Conservation (phyloP, 2,888 invertebrate species). For the Vannuccia rotundouncinata region DNA sequence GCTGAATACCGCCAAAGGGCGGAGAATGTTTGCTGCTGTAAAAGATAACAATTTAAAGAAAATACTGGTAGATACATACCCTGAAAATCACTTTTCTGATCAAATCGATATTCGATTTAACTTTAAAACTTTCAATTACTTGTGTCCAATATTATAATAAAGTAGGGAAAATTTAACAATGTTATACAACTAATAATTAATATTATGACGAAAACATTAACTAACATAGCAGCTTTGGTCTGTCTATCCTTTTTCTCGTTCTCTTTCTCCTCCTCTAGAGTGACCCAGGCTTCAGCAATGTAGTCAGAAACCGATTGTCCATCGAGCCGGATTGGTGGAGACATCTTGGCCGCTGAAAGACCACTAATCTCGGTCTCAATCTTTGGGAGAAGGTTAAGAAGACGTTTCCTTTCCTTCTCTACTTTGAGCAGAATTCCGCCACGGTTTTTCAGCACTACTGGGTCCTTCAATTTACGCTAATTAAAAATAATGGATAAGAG, state of each 20-base stretch:
- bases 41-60: too few species aligned
- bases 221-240: background rate
- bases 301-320: background rate
- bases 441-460: constrained; percentile 33
- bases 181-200: background rate
- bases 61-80: too few species aligned
- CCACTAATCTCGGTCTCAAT: background rate
- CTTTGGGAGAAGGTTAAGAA: background rate
- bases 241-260: constrained; percentile 21
- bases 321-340: background rate
- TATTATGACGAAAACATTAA: background rate
- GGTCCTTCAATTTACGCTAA: constrained; percentile 34
- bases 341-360: background rate
- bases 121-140: too few species aligned
- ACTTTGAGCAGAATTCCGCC: constrained; percentile 36
- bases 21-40: too few species aligned
- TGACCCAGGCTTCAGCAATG: background rate
- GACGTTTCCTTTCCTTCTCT: constrained; percentile 33
- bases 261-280: constrained; percentile 27
- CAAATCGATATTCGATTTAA: too few species aligned
- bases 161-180: background rate
- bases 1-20: too few species aligned
- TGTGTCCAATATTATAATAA: too few species aligned
- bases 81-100: too few species aligned
- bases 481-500: background rate